Base-by-base conservation (phyloP, 2,888 invertebrate species). In the Melipona beecheii region DNA sequence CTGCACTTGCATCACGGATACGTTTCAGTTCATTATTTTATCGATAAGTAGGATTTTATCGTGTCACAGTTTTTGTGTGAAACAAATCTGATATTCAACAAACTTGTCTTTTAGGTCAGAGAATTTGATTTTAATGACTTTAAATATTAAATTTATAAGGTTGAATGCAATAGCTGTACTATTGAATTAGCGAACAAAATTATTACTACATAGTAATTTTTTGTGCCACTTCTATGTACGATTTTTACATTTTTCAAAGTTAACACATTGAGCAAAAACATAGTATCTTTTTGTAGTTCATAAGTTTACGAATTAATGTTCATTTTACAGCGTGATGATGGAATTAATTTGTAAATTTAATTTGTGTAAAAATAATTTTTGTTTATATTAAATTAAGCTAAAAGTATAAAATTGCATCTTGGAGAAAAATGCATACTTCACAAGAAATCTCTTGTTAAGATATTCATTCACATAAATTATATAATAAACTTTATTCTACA, bases 341-440 rank as follows among this genome's bases (percentile, higher is more conserved):
- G 36, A 60, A 64, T 73, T 83, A 36, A 54, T 79, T 80, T 81
- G 75, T 85, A 83, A 66, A 87, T 78, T 69, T 70, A 43, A 87
- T 85, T 86, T 83, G 68, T 87, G 62, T 89, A 85, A 78, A 88
- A 82, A 80, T 82, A 78, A 89, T 75, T 85, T 85, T 73, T 58
- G 6, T 78, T 66, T 66, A 36, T 74, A 70, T 81, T 82, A 9
- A 43, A 50, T 89, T 88, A 78, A 77, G 66, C n/a, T 17, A 79
- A 73, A 24, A 50, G 27, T 88, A 86, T 88, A 83, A 90, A 90
- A 84, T 81, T 75, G 65, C 75, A 69, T 75, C 68, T 77, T 71
- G 60, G 84, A 71, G 27, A 52, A 52, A 62, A 80, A 70, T 58
- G 78, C 24, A 19, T 76, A 74, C 49, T 21, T 83, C 78, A 50